A percentile compares a stretch with the other conserved stretches of the same genome.
phyloP scores from a whole-genome alignment of 2,888 invertebrate genomes.

The Spilosoma lubricipeda region DNA sequence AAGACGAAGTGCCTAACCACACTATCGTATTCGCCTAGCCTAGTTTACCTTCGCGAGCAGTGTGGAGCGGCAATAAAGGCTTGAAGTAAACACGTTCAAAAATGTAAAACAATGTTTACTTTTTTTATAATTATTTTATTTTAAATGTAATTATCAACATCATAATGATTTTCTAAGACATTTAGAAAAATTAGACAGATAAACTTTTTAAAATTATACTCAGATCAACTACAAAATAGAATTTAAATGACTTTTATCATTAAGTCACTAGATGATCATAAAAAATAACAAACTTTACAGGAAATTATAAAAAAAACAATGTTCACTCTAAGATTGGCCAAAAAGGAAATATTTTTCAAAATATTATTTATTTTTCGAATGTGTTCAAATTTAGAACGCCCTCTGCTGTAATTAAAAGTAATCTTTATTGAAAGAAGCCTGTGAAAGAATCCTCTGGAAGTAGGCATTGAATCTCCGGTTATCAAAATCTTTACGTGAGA shows the following conservation, averaged over 20 bases:
- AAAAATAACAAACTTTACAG: neutral
- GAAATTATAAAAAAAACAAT: neutral
- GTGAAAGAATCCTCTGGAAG: constrained; percentile 86
- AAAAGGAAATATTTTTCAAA: constrained; percentile 42
- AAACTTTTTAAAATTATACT: neutral
- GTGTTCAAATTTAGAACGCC: constrained; percentile 81
- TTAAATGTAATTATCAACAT: too few species aligned
- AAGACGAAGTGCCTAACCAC: too few species aligned
- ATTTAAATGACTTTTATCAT: neutral
- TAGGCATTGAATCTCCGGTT: constrained; percentile 84
- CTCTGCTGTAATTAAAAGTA: constrained; percentile 72
- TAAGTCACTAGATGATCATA: neutral
- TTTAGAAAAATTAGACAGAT: neutral
- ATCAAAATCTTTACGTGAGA: constrained; percentile 86
- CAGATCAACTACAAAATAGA: neutral
- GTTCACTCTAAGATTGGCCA: constrained; percentile 42
- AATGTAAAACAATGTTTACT: neutral
- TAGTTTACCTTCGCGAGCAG: too few species aligned
- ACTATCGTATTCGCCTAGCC: too few species aligned
- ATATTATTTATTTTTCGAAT: constrained; percentile 65
- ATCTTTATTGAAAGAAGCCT: constrained; percentile 83
- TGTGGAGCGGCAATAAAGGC: neutral
- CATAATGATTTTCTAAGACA: neutral
- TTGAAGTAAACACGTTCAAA: neutral
- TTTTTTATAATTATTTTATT: neutral